Evolutionary conservation across 2,888 invertebrate genomes (phyloP), one percentile per base, ranked within the genome.

Genomic region (Nowickia ferox): DNA sequence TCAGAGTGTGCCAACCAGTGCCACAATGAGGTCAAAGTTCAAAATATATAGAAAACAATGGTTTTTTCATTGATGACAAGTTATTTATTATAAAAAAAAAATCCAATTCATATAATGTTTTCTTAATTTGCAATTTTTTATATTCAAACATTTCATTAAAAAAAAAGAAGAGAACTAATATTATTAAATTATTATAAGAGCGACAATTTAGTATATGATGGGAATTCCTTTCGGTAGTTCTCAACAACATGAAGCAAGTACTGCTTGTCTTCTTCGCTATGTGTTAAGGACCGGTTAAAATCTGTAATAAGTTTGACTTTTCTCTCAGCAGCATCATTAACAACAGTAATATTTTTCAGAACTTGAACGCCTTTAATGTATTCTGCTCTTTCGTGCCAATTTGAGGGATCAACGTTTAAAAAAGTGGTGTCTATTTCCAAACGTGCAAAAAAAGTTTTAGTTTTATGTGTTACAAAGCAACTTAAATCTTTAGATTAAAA

Each of bases 261-360:
- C 68, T 69, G 53, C 40, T 69, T 51, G 40, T 53, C 53, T 53
- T 40, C 53, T 69, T 53, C 13, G 53, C 38, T 53, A 19, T 69
- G 53, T 69, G 68, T 69, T 69, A 69, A 69, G 48, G 68, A 53
- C 68, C 68, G 40, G 68, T 69, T 69, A 69, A 69, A 69, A 69
- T 69, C 68, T 69, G 68, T 48, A 66, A 66, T 66, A 66, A 66
- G 66, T 48, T 46, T 66, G 66, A 66, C 66, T 48, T 66, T 66
- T 66, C 66, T 66, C 66, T 66, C 53, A 46, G 68, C 68, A 30
- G 68, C 68, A 68, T 68, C 68, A 68, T 68, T 68, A n/a, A 68
- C 68, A 68, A 68, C 68, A 68, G 19, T 68, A 48, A 51, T 51
- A 48, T 44, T 48, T 68, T 68, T 68, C 63, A 66, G 65, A 66